Evolutionary conservation across 2,113 vertebrate species (phyloP).

Genomic region (Petaurus breviceps): DNA sequence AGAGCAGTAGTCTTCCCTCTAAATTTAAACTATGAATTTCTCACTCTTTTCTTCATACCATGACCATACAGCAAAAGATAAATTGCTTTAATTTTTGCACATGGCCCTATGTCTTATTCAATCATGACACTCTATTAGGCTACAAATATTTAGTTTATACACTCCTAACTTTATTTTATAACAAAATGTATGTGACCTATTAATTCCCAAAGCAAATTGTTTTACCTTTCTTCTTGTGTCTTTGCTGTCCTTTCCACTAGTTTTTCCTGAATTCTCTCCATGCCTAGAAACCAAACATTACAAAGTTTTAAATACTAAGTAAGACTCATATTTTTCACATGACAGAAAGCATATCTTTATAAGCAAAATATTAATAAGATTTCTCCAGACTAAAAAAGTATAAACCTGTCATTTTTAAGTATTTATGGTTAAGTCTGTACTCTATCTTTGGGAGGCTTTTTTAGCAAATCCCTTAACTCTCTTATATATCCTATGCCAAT

Average conservation of each 20-base stretch:
- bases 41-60: not conserved
- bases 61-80: not conserved
- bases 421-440: not conserved
- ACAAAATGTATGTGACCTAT: not conserved
- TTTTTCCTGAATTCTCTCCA: slow-evolving; percentile 64
- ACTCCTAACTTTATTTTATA: fast-evolving
- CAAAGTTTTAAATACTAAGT: not conserved
- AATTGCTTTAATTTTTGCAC: not conserved
- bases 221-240: slow-evolving; percentile 78
- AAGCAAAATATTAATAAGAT: not conserved
- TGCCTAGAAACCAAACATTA: slow-evolving; percentile 45
- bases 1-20: not conserved
- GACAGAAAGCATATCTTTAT: not conserved
- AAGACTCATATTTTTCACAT: not conserved
- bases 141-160: not conserved
- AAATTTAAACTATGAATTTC: not conserved
- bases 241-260: slow-evolving; percentile 44
- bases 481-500: slow-evolving; percentile 7
- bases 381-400: not conserved
- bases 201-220: not conserved
- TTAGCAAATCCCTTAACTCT: slow-evolving; percentile 20
- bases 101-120: not conserved
- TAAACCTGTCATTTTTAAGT: slow-evolving; percentile 14
- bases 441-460: not conserved
- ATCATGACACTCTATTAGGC: not conserved